These are phyloP conservation scores for Eilema caniola DNA, from an alignment of 2,888 invertebrate genomes.

Conservation along the genomic window DNA sequence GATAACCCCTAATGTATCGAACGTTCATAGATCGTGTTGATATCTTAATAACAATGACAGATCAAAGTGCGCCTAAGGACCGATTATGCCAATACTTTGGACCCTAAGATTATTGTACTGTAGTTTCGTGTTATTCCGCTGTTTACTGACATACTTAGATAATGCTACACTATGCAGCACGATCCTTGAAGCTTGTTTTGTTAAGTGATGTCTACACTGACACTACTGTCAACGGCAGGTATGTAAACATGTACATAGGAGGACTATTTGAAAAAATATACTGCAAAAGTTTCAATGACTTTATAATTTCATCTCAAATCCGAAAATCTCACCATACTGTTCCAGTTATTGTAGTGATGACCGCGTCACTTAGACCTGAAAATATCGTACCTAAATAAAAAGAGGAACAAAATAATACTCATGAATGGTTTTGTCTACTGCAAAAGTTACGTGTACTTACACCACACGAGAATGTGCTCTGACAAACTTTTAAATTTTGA, in stretches of 20 bases:
- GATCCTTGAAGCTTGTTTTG: slow-evolving; percentile 41
- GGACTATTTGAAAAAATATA: background rate
- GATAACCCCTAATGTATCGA: background rate
- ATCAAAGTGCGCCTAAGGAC: slow-evolving; percentile 22
- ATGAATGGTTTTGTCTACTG: background rate
- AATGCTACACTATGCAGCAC: slow-evolving; percentile 26
- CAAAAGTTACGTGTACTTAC: background rate
- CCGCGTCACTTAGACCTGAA: background rate
- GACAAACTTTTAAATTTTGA: background rate
- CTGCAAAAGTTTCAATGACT: background rate
- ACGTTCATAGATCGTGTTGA: background rate
- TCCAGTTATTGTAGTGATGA: background rate
- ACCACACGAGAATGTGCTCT: background rate
- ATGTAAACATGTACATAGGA: background rate
- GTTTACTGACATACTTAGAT: slow-evolving; percentile 48
- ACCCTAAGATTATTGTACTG: slow-evolving; percentile 25
- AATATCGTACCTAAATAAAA: too few relatives aligned
- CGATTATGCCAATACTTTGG: slow-evolving; percentile 31
- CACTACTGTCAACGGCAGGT: background rate
- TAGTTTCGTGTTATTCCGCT: slow-evolving; percentile 19
- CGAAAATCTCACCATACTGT: background rate
- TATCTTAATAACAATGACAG: background rate
- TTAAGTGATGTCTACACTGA: background rate
- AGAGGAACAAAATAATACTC: background rate
- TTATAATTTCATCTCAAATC: background rate